Conservation (phyloP, 2,888 invertebrate genomes). For the Hypena proboscidalis region DNA sequence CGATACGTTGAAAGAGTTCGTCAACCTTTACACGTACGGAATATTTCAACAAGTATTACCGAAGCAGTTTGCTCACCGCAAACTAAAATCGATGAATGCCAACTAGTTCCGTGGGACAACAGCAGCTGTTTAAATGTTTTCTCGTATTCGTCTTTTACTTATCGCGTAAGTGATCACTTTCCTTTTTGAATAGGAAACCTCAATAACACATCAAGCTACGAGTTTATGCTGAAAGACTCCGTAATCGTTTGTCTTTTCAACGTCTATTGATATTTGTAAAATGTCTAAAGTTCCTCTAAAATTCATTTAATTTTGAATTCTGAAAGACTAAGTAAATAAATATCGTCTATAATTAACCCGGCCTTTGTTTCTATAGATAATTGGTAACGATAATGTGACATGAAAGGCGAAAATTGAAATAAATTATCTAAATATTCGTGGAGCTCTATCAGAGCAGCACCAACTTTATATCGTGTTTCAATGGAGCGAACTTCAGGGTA, state of each 20-base stretch:
- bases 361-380: slow-evolving; percentile 52
- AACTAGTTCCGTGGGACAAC: slow-evolving; percentile 4
- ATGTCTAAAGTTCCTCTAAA: slow-evolving; percentile 27
- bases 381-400: slow-evolving; percentile 53
- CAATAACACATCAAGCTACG: slow-evolving; percentile 9
- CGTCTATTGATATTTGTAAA: slow-evolving; percentile 17
- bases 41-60: slow-evolving; percentile 5
- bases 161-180: slow-evolving; percentile 8
- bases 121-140: slow-evolving; percentile 12
- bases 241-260: slow-evolving; percentile 4
- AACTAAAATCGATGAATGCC: slow-evolving; percentile 15
- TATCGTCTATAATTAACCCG: slow-evolving; percentile 48
- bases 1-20: slow-evolving; percentile 2
- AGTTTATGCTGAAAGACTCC: slow-evolving; percentile 3
- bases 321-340: slow-evolving; percentile 49
- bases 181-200: slow-evolving; percentile 5
- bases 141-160: slow-evolving; percentile 9
- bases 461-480: slow-evolving; percentile 42
- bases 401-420: slow-evolving; percentile 58
- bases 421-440: slow-evolving; percentile 49
- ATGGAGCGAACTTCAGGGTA: slow-evolving; percentile 45
- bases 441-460: slow-evolving; percentile 42
- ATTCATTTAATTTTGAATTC: slow-evolving; percentile 32
- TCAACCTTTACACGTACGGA: slow-evolving; percentile 1
- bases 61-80: not conserved